phyloP scores from a whole-genome alignment of 1,140 invertebrate genomes.

The Plodia interpunctella region DNA sequence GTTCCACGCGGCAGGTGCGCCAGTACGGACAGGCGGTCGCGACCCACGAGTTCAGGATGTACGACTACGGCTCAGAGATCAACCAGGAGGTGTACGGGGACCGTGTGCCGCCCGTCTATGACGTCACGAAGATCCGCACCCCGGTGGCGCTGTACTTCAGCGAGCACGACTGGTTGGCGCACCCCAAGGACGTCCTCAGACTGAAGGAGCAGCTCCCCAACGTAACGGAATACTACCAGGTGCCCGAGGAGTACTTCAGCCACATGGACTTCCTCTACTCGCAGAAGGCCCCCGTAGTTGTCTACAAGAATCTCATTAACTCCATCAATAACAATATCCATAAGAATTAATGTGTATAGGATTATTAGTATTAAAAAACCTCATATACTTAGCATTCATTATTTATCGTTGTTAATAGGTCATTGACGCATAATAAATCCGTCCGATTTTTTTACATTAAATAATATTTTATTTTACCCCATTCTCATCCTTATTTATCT shows the following conservation, averaged over 20 bases:
- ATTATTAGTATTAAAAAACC: constrained; percentile 12
- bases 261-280: constrained; percentile 86
- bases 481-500: too few relatives aligned
- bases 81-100: constrained; percentile 76
- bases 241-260: constrained; percentile 80
- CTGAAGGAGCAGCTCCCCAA: constrained; percentile 75
- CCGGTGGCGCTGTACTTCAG: constrained; percentile 83
- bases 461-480: not conserved
- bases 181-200: constrained; percentile 80
- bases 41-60: constrained; percentile 63
- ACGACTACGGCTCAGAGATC: constrained; percentile 71
- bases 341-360: constrained; percentile 6
- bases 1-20: constrained; percentile 85
- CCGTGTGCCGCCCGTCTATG: constrained; percentile 80
- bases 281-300: constrained; percentile 75
- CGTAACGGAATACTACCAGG: constrained; percentile 60
- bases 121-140: constrained; percentile 78
- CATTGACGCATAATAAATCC: constrained; percentile 38
- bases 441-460: constrained; percentile 32
- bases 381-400: constrained; percentile 12
- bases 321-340: constrained; percentile 30
- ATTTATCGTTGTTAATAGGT: constrained; percentile 19
- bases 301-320: constrained; percentile 75
- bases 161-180: constrained; percentile 80
- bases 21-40: constrained; percentile 82